Evolutionary conservation across 2,888 invertebrate species (phyloP), one percentile per base, ranked within the genome.

Genomic region (Euzetes globulus): DNA sequence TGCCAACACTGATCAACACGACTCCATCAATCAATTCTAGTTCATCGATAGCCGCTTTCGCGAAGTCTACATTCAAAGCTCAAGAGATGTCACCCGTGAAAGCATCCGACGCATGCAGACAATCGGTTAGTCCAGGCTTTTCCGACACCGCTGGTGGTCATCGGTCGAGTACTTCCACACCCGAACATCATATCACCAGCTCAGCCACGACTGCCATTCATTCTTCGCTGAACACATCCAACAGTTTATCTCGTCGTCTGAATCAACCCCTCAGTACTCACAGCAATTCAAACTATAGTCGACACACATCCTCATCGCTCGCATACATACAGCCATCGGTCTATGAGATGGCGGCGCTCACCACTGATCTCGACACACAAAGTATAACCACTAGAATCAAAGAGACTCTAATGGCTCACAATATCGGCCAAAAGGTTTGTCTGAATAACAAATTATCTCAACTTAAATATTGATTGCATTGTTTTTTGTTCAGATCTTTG

Each of bases 331-430:
- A 75, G 47, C 76, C 75, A 45, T 94, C 94, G 80, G 95, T 96
- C 19, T 94, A 96, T 83, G 96, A 97, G 84, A 94, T 96, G 91
- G 95, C 96, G 0, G 96, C 96, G 5, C 86, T 96, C 60, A 96
- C 96, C 13, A 94, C 94, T 80, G 96, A 96, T 83, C 87, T 98
- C 77, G 97, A 98, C 84, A 98, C 98, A 1, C 94, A 96, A 82
- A 89, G 91, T 25, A 94, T 97, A 80, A 97, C 97, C 1, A 94
- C 94, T 11, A 93, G 94, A 83, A 96, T 97, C 82, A 98, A 97
- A 82, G 97, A 97, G 83, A 94, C 96, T 0, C 86, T 98, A 13
- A 86, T 97, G 72, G 95, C 96, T 52, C 96, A 97, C 83, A 97
- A 97, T 82, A 94, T 98, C 79, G 97, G 97, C 3, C 98, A 98